These are phyloP conservation scores for Nomada lathburiana DNA, from an alignment of 2,888 invertebrate species.

Conservation along the genomic window DNA sequence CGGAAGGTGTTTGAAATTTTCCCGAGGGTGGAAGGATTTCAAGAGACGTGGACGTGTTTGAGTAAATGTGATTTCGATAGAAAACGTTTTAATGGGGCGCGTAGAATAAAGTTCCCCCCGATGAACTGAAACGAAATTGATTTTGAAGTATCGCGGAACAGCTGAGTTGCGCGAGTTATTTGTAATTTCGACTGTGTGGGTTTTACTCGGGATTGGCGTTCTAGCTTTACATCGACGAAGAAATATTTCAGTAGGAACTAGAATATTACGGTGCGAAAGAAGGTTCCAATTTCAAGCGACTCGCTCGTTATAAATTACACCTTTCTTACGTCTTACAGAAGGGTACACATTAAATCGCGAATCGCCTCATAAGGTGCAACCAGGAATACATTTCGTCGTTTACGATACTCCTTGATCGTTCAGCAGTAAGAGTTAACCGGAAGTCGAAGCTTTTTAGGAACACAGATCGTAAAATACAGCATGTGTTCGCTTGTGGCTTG, in stretches of 20 bases:
- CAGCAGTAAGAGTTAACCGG: neutral
- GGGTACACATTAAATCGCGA: no score
- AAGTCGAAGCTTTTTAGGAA: conserved; percentile 4
- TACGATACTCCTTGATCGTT: neutral
- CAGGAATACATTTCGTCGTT: neutral
- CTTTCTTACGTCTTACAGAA: no score
- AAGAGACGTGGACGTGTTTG: neutral
- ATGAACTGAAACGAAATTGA: neutral
- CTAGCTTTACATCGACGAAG: no score
- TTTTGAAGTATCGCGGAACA: neutral
- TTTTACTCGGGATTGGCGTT: no score
- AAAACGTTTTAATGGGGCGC: conserved; percentile 15
- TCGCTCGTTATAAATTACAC: no score
- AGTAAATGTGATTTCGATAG: conserved; percentile 10
- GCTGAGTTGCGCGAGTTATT: neutral
- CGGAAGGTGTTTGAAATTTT: neutral
- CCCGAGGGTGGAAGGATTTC: neutral
- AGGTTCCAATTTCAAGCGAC: no score
- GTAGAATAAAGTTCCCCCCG: neutral
- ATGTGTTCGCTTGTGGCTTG: conserved; percentile 24
- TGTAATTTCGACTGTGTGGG: no score
- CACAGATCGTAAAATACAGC: conserved; percentile 46
- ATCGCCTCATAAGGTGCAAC: no score
- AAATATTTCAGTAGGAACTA: no score
- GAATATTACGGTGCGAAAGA: no score